Evolutionary conservation across 2,113 vertebrate genomes (phyloP).

Genomic region (Ptilonorhynchus violaceus): DNA sequence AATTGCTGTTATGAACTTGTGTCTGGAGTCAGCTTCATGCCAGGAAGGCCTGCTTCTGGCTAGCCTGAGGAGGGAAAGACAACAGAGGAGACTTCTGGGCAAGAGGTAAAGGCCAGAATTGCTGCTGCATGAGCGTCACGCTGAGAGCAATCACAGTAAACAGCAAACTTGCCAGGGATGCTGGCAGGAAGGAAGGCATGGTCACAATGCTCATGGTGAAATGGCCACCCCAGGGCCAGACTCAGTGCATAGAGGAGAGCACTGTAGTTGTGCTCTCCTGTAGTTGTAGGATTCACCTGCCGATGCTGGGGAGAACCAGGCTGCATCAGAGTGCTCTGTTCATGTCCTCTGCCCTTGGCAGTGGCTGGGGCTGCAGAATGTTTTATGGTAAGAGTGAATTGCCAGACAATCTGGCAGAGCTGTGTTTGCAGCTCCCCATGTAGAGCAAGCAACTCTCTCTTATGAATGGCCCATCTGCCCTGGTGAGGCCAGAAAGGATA

Average conservation of each 20-base stretch:
- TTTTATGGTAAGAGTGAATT: not conserved
- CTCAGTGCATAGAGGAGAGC: fast-evolving
- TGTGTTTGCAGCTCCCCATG: not conserved
- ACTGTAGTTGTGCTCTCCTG: too few species aligned
- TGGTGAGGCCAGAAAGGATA: not conserved
- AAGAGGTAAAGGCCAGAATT: not conserved
- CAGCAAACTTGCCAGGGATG: not conserved
- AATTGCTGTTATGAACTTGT: not conserved
- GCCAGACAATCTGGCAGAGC: not conserved
- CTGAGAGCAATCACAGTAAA: not conserved
- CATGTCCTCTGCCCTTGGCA: not conserved
- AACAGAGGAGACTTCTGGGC: not conserved
- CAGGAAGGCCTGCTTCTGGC: not conserved
- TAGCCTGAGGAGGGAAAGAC: not conserved
- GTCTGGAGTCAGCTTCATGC: not conserved
- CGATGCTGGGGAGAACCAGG: not conserved
- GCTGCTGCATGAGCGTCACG: not conserved
- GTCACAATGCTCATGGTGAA: fast-evolving
- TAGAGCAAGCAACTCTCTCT: fast-evolving
- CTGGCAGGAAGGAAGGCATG: not conserved
- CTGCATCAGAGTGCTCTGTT: not conserved
- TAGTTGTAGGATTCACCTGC: not conserved
- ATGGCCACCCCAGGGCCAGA: not conserved
- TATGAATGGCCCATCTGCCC: not conserved
- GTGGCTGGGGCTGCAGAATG: not conserved